These are phyloP conservation scores for Amniataba percoides DNA, from an alignment of 2,797 vertebrate species.

Conservation along the genomic window DNA sequence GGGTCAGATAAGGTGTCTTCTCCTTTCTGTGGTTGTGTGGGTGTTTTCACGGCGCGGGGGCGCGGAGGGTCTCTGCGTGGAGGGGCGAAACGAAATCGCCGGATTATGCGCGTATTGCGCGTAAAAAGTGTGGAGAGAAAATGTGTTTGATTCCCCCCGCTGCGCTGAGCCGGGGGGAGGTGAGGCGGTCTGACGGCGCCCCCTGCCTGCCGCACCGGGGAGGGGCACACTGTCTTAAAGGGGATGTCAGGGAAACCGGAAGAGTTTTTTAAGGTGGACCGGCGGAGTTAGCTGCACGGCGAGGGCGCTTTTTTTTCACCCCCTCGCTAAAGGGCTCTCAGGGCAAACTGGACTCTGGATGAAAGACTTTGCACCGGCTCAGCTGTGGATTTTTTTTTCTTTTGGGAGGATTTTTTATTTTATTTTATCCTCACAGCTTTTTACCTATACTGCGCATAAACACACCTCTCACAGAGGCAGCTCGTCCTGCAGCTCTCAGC, in stretches of 20 bases:
- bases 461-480: neutral
- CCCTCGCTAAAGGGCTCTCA: constrained; percentile 28
- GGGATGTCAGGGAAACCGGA: constrained; percentile 81
- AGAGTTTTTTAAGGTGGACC: constrained; percentile 84
- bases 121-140: constrained; percentile 61
- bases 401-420: neutral
- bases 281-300: constrained; percentile 59
- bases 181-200: constrained; percentile 66
- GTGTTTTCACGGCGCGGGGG: neutral
- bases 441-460: neutral
- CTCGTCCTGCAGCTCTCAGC: neutral
- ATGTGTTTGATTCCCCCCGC: constrained; percentile 63
- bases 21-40: neutral
- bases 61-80: neutral
- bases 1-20: neutral
- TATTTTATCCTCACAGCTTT: no score
- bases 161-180: constrained; percentile 7
- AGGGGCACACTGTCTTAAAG: constrained; percentile 75
- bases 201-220: neutral
- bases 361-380: neutral
- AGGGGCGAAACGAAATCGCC: constrained; percentile 59
- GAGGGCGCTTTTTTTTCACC: neutral
- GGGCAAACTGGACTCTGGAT: constrained; percentile 25
- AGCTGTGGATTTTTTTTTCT: neutral
- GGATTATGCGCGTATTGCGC: constrained; percentile 47